phyloP scores from a whole-genome alignment of 2,113 vertebrate species.

The Epinephelus fuscoguttatus region DNA sequence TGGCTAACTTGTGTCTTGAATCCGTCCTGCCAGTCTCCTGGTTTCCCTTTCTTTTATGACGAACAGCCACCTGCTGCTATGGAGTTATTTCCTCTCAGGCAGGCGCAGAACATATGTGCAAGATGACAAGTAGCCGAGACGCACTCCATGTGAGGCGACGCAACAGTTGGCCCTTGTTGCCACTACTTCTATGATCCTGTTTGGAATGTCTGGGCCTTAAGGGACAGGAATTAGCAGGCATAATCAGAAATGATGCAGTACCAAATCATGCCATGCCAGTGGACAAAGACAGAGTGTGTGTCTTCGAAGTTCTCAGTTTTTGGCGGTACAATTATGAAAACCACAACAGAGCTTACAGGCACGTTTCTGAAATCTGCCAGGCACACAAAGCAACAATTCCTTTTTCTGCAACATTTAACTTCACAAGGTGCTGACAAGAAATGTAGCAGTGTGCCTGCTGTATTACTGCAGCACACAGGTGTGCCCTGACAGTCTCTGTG shows the following conservation, averaged over 20 bases:
- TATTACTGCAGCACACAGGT: constrained; percentile 2
- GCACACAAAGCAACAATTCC: neutral
- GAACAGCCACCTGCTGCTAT: no score
- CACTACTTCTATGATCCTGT: no score
- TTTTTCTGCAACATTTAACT: neutral
- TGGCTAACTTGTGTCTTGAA: no score
- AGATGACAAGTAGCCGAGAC: no score
- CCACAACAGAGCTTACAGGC: neutral
- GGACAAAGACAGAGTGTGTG: no score
- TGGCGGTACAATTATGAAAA: neutral
- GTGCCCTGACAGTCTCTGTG: neutral
- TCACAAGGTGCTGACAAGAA: neutral
- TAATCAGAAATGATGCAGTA: neutral
- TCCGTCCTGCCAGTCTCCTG: no score
- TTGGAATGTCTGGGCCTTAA: neutral
- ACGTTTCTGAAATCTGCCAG: neutral
- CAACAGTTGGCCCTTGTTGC: no score
- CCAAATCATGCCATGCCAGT: neutral
- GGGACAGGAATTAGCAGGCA: neutral
- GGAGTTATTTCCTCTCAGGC: no score
- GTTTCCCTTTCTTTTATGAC: no score
- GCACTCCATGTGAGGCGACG: no score
- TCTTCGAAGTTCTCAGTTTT: neutral
- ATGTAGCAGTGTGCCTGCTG: neutral
- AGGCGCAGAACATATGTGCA: no score